These are phyloP conservation scores for Tragelaphus buxtoni DNA, from an alignment of 2,113 vertebrate species.

Conservation along the genomic window DNA sequence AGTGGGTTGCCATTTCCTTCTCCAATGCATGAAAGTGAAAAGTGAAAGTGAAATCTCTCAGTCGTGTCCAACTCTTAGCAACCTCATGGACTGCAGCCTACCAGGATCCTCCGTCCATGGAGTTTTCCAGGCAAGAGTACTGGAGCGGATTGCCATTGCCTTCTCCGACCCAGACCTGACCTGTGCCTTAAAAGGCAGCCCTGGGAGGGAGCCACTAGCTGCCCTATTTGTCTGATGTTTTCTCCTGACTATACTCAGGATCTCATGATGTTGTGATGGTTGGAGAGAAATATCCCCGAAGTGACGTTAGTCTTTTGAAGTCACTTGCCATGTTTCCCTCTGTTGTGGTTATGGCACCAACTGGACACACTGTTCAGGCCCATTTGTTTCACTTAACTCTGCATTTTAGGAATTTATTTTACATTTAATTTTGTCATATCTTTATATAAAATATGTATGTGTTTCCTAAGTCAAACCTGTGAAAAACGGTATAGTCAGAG, in stretches of 20 bases:
- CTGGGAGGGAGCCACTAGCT: accelerated
- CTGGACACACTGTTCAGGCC: neutral
- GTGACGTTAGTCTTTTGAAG: neutral
- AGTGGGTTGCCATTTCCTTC: too few relatives aligned
- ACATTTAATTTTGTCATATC: neutral
- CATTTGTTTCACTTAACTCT: neutral
- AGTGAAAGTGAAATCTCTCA: too few relatives aligned
- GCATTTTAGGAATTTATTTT: neutral
- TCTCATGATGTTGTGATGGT: accelerated
- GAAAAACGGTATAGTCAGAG: neutral
- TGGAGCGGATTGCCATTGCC: too few relatives aligned
- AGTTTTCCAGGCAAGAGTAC: too few relatives aligned
- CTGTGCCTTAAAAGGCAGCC: neutral
- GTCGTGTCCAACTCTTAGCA: too few relatives aligned
- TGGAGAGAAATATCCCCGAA: accelerated
- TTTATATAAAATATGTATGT: neutral
- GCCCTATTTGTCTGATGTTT: too few relatives aligned
- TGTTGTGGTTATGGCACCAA: neutral
- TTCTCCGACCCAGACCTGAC: neutral
- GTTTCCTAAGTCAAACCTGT: neutral
- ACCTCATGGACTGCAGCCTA: too few relatives aligned
- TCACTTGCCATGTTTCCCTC: neutral
- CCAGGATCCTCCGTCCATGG: too few relatives aligned
- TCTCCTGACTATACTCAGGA: neutral
- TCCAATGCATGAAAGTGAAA: too few relatives aligned